A percentile compares a stretch with the other conserved stretches of the same genome.
phyloP scores from a whole-genome alignment of 2,113 vertebrate genomes.

The Nansenia antarctica region DNA sequence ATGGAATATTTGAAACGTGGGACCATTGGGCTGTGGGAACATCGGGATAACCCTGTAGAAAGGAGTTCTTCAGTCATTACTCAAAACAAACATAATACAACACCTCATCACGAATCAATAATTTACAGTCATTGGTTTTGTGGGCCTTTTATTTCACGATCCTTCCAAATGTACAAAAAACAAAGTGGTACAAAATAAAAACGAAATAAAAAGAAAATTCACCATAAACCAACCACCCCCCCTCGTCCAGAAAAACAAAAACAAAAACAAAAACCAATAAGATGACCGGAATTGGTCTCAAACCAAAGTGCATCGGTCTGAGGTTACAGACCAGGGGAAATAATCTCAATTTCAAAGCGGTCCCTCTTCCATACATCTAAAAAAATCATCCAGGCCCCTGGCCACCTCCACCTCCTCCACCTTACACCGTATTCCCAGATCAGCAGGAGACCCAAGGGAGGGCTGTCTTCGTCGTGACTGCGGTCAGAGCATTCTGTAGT shows the following conservation, averaged over 20 bases:
- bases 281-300: slow-evolving; percentile 61
- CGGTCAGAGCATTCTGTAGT: slow-evolving; percentile 72
- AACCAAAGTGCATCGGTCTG: slow-evolving; percentile 72
- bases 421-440: slow-evolving; percentile 64
- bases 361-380: slow-evolving; percentile 58
- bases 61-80: neutral
- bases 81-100: neutral
- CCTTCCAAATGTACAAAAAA: slow-evolving; percentile 82
- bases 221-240: slow-evolving; percentile 55
- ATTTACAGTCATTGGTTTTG: slow-evolving; percentile 58
- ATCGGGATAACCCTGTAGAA: too few species aligned
- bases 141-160: slow-evolving; percentile 81
- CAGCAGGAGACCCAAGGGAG: slow-evolving; percentile 59
- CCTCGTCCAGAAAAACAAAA: slow-evolving; percentile 45
- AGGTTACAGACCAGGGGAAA: slow-evolving; percentile 59
- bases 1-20: too few species aligned
- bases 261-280: slow-evolving; percentile 39
- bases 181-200: slow-evolving; percentile 64
- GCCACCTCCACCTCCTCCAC: slow-evolving; percentile 60
- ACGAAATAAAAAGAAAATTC: slow-evolving; percentile 39
- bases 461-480: slow-evolving; percentile 50
- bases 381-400: slow-evolving; percentile 58
- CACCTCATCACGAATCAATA: slow-evolving; percentile 19
- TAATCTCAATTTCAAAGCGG: slow-evolving; percentile 57
- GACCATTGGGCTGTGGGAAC: too few species aligned